These are phyloP conservation scores for Pitangus sulphuratus DNA, from an alignment of 2,797 vertebrate species.

Conservation along the genomic window DNA sequence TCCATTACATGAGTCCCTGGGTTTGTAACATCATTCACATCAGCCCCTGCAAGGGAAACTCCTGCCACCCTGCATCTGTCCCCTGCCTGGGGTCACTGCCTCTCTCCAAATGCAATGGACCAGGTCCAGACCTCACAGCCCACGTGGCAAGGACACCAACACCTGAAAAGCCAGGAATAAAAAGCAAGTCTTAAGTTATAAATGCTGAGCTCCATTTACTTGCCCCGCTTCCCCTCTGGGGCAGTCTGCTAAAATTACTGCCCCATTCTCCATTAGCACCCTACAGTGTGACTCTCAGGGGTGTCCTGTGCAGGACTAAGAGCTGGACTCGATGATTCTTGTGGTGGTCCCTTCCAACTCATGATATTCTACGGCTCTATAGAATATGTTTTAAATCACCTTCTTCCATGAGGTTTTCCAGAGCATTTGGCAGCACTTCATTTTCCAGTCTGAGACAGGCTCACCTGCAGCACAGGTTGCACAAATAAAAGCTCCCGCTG, in stretches of 20 bases:
- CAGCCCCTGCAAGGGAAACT: not conserved
- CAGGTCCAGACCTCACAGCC: not conserved
- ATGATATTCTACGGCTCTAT: not conserved
- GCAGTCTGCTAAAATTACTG: not conserved
- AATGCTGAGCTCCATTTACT: not conserved
- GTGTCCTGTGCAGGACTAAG: not conserved
- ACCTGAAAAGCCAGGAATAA: not conserved
- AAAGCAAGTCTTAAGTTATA: not conserved
- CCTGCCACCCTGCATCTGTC: not conserved
- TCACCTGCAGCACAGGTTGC: not conserved
- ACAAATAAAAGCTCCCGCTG: not conserved
- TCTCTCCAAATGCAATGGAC: not conserved
- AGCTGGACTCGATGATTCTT: fast-evolving
- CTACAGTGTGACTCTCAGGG: not conserved
- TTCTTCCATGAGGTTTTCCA: fast-evolving
- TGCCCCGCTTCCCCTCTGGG: not conserved
- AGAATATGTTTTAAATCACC: not conserved
- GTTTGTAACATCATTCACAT: not conserved
- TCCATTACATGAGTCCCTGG: fast-evolving
- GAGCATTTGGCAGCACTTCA: not conserved
- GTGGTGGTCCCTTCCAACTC: not conserved
- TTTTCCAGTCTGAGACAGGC: not conserved
- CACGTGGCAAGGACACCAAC: not conserved
- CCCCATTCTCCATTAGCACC: not conserved
- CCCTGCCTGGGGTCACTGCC: not conserved